Conservation (phyloP, 2,888 invertebrate species). For the Dynastes hyllus region DNA sequence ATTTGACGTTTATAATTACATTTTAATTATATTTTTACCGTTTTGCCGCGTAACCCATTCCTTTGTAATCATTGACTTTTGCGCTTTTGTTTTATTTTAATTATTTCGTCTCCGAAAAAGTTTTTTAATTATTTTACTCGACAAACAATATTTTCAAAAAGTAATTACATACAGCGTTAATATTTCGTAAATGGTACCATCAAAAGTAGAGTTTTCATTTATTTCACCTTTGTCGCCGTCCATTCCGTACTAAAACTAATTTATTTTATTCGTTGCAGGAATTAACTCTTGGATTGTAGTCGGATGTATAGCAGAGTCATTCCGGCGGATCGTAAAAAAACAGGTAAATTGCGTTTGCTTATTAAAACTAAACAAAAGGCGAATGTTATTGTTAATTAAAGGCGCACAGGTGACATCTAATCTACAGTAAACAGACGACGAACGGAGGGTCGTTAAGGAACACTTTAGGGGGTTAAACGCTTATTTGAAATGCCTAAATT, state of each 20-base stretch:
- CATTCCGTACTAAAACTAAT: constrained; percentile 41
- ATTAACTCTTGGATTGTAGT: constrained; percentile 46
- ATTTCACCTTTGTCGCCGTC: constrained; percentile 34
- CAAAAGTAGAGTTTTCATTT: constrained; percentile 32
- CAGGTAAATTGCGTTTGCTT: constrained; percentile 47
- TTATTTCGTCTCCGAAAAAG: background rate
- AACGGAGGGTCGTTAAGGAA: constrained; percentile 38
- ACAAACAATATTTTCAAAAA: constrained; percentile 28
- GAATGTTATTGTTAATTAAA: constrained; percentile 45
- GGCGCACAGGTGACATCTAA: constrained; percentile 44
- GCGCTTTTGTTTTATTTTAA: constrained; percentile 3
- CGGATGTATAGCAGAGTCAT: constrained; percentile 47
- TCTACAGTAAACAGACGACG: constrained; percentile 45
- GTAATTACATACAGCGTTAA: constrained; percentile 29
- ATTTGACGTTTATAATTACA: too few relatives aligned
- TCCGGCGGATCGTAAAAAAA: constrained; percentile 40
- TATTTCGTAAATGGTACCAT: constrained; percentile 37
- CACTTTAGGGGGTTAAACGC: constrained; percentile 44
- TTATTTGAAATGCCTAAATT: constrained; percentile 45
- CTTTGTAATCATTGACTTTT: too few relatives aligned
- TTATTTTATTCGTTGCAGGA: constrained; percentile 47
- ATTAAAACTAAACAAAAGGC: constrained; percentile 47
- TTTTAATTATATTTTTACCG: too few relatives aligned
- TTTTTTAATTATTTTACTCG: constrained; percentile 21
- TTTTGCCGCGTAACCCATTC: too few relatives aligned